Evolutionary conservation across 2,797 vertebrate species (phyloP).

Genomic region (Melanotaenia boesemani): DNA sequence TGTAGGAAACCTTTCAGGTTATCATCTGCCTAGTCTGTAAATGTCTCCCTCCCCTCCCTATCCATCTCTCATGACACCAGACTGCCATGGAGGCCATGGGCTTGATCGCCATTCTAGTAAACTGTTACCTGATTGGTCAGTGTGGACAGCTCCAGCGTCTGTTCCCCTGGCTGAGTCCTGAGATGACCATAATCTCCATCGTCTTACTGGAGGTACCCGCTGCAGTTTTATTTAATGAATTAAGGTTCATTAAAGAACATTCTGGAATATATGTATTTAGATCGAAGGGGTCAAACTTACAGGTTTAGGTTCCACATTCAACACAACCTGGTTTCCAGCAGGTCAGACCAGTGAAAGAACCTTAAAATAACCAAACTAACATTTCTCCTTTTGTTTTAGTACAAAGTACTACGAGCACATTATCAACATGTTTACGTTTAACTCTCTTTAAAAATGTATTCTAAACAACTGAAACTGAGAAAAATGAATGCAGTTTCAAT

Average conservation of each 20-base stretch:
- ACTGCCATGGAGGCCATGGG: conserved; percentile 98
- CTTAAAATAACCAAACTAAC: too few relatives aligned
- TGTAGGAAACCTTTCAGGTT: conserved; percentile 26
- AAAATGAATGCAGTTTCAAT: too few relatives aligned
- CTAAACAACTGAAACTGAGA: too few relatives aligned
- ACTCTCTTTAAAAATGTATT: too few relatives aligned
- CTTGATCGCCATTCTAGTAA: conserved; percentile 94
- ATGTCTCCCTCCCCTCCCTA: background rate
- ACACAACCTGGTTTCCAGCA: too few relatives aligned
- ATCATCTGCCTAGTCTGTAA: background rate
- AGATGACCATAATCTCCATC: conserved; percentile 94
- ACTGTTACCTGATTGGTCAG: conserved; percentile 97
- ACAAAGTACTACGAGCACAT: too few relatives aligned
- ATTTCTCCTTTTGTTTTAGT: too few relatives aligned
- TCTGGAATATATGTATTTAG: conserved; percentile 28
- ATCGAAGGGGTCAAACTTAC: too few relatives aligned
- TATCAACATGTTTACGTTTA: too few relatives aligned
- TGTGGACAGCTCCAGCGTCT: conserved; percentile 96
- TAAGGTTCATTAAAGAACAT: background rate
- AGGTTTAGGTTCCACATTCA: too few relatives aligned
- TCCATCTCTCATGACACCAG: conserved; percentile 70
- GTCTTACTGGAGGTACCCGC: conserved; percentile 92
- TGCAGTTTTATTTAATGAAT: background rate
- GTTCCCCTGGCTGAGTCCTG: conserved; percentile 95
- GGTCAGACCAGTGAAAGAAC: too few relatives aligned